These are phyloP conservation scores for Phylloscopus trochilus DNA, from an alignment of 2,113 vertebrate genomes.

Conservation along the genomic window DNA sequence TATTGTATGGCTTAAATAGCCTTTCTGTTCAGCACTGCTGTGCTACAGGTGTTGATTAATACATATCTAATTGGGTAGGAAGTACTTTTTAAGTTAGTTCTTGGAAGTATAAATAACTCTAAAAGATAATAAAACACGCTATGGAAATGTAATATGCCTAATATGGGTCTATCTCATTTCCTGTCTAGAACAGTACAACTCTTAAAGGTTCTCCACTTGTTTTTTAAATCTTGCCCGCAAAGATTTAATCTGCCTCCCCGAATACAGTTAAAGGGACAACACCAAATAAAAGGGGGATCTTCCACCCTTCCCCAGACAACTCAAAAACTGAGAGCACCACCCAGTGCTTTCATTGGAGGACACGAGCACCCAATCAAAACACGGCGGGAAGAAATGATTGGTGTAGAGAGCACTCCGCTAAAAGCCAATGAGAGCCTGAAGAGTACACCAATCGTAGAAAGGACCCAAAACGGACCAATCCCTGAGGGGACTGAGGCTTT, in stretches of 20 bases:
- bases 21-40: background rate
- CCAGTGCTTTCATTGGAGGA: no score
- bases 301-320: no score
- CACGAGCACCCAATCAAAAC: no score
- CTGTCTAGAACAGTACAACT: background rate
- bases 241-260: background rate
- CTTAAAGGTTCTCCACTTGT: background rate
- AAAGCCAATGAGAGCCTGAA: no score
- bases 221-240: background rate
- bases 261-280: no score
- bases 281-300: no score
- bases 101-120: background rate
- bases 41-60: background rate
- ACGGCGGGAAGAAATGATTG: no score
- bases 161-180: fast-evolving
- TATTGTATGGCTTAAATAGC: background rate
- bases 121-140: background rate
- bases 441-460: no score
- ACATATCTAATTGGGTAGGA: background rate
- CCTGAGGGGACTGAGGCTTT: no score
- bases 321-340: no score
- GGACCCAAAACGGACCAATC: no score
- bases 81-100: background rate
- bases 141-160: background rate
- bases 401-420: no score